phyloP scores from a whole-genome alignment of 2,797 vertebrate genomes.

The Onychomys torridus region DNA sequence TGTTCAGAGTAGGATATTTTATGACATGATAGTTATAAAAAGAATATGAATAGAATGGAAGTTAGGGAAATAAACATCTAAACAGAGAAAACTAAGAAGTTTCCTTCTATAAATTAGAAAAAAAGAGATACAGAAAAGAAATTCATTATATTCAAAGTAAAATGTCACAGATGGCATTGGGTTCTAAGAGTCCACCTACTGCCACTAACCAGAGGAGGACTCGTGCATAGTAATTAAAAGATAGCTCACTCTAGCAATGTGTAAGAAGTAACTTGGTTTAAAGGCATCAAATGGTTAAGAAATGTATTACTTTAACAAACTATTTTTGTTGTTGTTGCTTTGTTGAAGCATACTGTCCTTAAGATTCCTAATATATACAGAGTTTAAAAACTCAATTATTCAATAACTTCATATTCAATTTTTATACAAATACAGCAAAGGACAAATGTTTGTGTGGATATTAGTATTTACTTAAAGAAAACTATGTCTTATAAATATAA shows the following conservation, averaged over 20 bases:
- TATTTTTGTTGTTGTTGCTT: not conserved
- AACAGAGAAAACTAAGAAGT: not conserved
- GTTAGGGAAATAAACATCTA: not conserved
- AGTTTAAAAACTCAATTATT: not conserved
- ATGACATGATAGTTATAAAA: not conserved
- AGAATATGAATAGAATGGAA: not conserved
- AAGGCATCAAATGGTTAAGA: not conserved
- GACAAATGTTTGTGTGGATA: not conserved
- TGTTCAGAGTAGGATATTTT: not conserved
- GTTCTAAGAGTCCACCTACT: not conserved
- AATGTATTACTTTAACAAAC: slow-evolving; percentile 17
- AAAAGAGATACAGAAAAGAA: not conserved
- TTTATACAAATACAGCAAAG: not conserved
- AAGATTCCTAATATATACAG: slow-evolving; percentile 4
- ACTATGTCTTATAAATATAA: not conserved
- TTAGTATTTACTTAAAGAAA: not conserved
- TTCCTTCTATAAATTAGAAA: not conserved
- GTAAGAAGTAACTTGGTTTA: not conserved
- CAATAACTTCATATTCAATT: not conserved
- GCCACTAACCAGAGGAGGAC: not conserved
- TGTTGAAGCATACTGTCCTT: not conserved
- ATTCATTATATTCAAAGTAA: not conserved
- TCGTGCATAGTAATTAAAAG: not conserved
- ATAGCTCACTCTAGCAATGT: not conserved
- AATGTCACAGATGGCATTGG: not conserved